A percentile compares a stretch with the other conserved stretches of the same genome.
Conservation (phyloP, 2,113 vertebrate species). For the Pluvianellus socialis region DNA sequence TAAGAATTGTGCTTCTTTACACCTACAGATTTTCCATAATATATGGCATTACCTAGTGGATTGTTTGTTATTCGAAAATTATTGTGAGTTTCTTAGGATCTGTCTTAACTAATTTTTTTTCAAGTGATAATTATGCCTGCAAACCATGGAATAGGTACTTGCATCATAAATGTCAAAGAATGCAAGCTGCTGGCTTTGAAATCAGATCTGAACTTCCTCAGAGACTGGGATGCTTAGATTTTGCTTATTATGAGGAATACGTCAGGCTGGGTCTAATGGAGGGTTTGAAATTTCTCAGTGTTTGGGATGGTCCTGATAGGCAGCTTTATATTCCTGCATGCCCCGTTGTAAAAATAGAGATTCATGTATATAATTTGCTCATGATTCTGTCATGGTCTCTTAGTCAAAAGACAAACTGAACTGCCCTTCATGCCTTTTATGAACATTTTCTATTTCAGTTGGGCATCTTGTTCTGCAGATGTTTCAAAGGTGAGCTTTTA, state of each 20-base stretch:
- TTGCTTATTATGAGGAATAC: background rate
- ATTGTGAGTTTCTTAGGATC: background rate
- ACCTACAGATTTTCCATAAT: background rate
- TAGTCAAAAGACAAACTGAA: background rate
- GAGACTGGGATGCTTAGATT: background rate
- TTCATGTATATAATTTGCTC: background rate
- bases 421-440: background rate
- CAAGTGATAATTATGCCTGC: background rate
- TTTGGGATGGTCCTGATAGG: background rate
- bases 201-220: background rate
- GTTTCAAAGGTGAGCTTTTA: background rate
- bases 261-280: background rate
- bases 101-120: background rate
- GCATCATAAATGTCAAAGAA: background rate
- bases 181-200: background rate
- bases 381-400: background rate
- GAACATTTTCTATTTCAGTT: background rate
- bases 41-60: background rate
- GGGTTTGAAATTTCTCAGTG: background rate
- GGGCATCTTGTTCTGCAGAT: background rate
- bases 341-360: background rate
- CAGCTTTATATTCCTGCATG: background rate
- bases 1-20: background rate
- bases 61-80: background rate
- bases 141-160: background rate